These are phyloP conservation scores for Cladopsammia gracilis DNA, from an alignment of 64 coral and sea anemone genomes.

Conservation along the genomic window DNA sequence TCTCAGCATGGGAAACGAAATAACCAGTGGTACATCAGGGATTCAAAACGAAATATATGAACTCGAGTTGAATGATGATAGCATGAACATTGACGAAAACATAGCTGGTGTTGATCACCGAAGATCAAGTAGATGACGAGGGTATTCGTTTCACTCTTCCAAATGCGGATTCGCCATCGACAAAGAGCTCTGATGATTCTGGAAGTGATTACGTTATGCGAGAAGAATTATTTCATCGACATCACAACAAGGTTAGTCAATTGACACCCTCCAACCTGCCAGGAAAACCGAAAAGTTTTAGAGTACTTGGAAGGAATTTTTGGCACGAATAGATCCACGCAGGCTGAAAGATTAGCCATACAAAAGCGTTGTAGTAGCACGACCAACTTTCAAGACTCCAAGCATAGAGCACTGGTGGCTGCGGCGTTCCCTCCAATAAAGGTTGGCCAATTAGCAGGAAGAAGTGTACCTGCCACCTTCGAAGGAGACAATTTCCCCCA, in stretches of 20 bases:
- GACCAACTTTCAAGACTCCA: not conserved
- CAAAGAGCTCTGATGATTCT: too few species aligned
- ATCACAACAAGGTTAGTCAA: conserved; percentile 28
- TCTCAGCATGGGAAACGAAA: too few species aligned
- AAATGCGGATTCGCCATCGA: too few species aligned
- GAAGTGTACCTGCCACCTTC: not conserved
- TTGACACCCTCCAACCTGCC: conserved; percentile 21
- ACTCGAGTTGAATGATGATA: too few species aligned
- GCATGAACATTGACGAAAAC: too few species aligned
- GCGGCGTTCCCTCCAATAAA: conserved; percentile 41
- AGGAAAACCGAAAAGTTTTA: conserved; percentile 49
- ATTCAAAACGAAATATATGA: too few species aligned
- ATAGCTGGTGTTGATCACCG: too few species aligned
- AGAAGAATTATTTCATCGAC: conserved; percentile 5
- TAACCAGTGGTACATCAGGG: too few species aligned
- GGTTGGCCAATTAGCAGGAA: conserved; percentile 26
- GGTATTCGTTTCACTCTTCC: too few species aligned
- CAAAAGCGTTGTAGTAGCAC: conserved; percentile 29
- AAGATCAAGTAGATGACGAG: too few species aligned
- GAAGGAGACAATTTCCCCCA: conserved; percentile 37
- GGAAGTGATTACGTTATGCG: not conserved
- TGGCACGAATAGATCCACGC: not conserved
- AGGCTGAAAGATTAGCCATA: conserved; percentile 1
- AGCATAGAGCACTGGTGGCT: conserved; percentile 26
- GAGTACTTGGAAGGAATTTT: conserved; percentile 22